Base-by-base conservation (phyloP, 2,113 vertebrate genomes). In the Peromyscus maniculatus region DNA sequence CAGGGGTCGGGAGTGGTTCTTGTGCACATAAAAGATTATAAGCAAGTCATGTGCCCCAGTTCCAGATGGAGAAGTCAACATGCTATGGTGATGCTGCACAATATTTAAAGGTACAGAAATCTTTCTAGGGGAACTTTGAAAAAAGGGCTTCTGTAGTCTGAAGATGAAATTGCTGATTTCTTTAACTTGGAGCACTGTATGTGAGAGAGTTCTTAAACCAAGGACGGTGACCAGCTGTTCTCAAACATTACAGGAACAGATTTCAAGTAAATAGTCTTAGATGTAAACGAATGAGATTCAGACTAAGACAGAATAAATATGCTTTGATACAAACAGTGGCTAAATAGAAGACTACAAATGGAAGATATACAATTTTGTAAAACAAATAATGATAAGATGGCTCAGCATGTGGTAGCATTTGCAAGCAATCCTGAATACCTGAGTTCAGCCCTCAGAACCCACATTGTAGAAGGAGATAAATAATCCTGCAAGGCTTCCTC, bases 81-180 rank as follows among this genome's bases (percentile, higher is more conserved):
- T 55, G 69, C 21, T 49, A 52, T 46, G 77, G 86, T 39, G 5
- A 74, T 79, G 49, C 86, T 79, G 91, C 49, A 84, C 22, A 93
- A 75, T 93, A 97, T 96, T 97, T 97, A 96, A 97, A 91, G 95
- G 89, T 84, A 83, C 89, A 94, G 89, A 96, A 52, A n/a, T 86
- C 66, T 96, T 92, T 96, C 95, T 31, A 88, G 91, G 55, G 89
- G 91, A 95, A 80, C 78, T 49, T 31, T 87, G n/a, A 21, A 39
- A 90, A 46, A 91, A 84, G 69, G 82, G 28, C 82, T 96, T 95
- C 84, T 89, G 97, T 94, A 97, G 87, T 62, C 78, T 66, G 57
- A 97, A 96, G 94, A 96, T 93, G 72, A 94, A 96, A 97, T 75
- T 77, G 94, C 94, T 93, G 91, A 96, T 92, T 98, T 97, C 83